Evolutionary conservation across 1,140 invertebrate species (phyloP), one percentile per base, ranked within the genome.

Genomic region (Megalonaias nervosa): DNA sequence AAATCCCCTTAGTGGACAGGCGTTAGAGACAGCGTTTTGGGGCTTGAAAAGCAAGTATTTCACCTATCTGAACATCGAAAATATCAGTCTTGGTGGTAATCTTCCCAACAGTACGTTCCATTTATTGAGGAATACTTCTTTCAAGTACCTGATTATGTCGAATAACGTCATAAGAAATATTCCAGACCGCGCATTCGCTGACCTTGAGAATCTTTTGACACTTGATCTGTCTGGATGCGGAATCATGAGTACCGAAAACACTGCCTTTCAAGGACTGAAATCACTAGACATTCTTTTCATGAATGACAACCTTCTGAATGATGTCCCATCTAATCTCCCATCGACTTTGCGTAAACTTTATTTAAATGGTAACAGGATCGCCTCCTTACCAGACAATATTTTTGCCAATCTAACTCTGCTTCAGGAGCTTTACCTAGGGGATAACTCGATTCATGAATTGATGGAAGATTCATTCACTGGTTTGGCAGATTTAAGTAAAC

Each of bases 41-140:
- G 81, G 83, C 21, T 60, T 87, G 15, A 60, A 74, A 56, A 75
- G 76, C 15, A 73, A 74, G 0, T 61, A 66, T 12, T 68, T 87
- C 59, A 70, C 26, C 4, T 86, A 84, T 13, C 55, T 87, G 55
- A 81, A 87, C 65, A 82, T 87, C n/a, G 76, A 78, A 15, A 78
- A 75, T 48, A 72, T 87, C 16, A 64, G 67, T 11, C 75, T 86
- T 1, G 75, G 75, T n/a, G 83, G 83, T 11, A 64, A 60, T 11
- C 66, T 86, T 15, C 80, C 83, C 2, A 68, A 76, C 0, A 59
- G 79, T 15, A 84, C 82, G 1, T 87, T 87, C 75, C 56, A 78
- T 48, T 58, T 83, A 1, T 64, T 87, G 21, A 31, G 69, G n/a
- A 80, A 81, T n/a, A 83, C 81, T 0, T 58, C 71, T 9, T 80